Conservation (phyloP, 2,113 vertebrate genomes). For the Alexandromys fortis region DNA sequence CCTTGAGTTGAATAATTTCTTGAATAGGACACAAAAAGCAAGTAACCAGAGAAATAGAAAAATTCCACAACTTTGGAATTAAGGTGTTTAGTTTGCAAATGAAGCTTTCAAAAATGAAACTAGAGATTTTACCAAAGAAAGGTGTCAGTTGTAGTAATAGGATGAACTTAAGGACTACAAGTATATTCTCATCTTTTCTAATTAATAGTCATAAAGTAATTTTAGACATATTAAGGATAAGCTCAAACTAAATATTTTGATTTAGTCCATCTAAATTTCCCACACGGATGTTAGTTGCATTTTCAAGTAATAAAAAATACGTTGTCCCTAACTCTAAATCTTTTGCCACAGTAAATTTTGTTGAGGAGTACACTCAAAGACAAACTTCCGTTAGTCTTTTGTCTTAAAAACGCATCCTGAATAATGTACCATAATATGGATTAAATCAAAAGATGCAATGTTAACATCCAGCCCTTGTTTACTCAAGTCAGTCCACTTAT, state of each 20-base stretch:
- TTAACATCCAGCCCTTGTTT: slow-evolving; percentile 85
- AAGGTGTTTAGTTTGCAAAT: not conserved
- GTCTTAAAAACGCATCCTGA: slow-evolving; percentile 72
- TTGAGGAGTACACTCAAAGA: not conserved
- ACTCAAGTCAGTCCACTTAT: slow-evolving; percentile 85
- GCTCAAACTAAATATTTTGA: slow-evolving; percentile 11
- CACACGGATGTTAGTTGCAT: not conserved
- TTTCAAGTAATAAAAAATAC: slow-evolving; percentile 6
- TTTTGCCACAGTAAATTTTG: slow-evolving; percentile 1
- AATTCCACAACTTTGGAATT: not conserved
- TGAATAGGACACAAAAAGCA: not conserved
- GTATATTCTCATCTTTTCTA: not conserved
- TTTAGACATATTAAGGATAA: not conserved
- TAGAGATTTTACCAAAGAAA: not conserved
- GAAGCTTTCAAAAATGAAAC: not conserved
- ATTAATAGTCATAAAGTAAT: not conserved
- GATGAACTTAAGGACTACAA: not conserved
- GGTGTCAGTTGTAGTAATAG: not conserved
- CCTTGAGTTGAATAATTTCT: not conserved
- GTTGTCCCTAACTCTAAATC: slow-evolving; percentile 6
- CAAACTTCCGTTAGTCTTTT: slow-evolving; percentile 54
- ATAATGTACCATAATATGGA: slow-evolving; percentile 80
- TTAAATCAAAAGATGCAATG: slow-evolving; percentile 79
- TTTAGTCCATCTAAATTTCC: not conserved
- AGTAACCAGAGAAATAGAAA: not conserved